Conservation (phyloP, 2,797 vertebrate genomes). For the Semaprochilodus insignis region DNA sequence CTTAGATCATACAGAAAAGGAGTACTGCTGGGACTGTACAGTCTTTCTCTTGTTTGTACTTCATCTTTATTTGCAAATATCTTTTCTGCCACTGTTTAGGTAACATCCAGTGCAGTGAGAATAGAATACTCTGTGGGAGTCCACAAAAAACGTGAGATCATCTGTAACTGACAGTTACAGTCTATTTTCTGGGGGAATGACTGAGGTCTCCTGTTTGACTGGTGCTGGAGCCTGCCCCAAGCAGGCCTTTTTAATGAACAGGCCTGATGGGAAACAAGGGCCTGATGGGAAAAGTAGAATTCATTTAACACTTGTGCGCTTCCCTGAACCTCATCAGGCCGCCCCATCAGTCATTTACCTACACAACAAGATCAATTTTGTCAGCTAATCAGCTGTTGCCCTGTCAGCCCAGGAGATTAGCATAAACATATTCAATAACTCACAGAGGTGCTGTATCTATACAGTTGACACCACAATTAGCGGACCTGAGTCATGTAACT, state of each 20-base stretch:
- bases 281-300: constrained; percentile 45
- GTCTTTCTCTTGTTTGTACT: too few relatives aligned
- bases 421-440: constrained; percentile 43
- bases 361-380: constrained; percentile 35
- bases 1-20: too few relatives aligned
- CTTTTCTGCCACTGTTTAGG: neutral
- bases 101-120: neutral
- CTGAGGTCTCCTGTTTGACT: neutral
- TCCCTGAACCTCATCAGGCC: constrained; percentile 35
- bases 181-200: neutral
- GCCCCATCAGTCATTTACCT: constrained; percentile 18
- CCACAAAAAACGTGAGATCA: neutral
- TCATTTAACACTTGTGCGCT: constrained; percentile 36
- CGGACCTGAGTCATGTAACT: too few relatives aligned
- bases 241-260: constrained; percentile 32
- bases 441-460: constrained; percentile 20
- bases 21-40: too few relatives aligned
- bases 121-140: neutral
- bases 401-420: constrained; percentile 16
- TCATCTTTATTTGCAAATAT: too few relatives aligned
- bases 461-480: too few relatives aligned
- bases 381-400: constrained; percentile 28
- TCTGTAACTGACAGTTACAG: neutral
- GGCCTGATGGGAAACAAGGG: constrained; percentile 39
- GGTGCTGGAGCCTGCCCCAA: neutral